phyloP scores from a whole-genome alignment of 2,888 invertebrate genomes.

The Nomada fabriciana region DNA sequence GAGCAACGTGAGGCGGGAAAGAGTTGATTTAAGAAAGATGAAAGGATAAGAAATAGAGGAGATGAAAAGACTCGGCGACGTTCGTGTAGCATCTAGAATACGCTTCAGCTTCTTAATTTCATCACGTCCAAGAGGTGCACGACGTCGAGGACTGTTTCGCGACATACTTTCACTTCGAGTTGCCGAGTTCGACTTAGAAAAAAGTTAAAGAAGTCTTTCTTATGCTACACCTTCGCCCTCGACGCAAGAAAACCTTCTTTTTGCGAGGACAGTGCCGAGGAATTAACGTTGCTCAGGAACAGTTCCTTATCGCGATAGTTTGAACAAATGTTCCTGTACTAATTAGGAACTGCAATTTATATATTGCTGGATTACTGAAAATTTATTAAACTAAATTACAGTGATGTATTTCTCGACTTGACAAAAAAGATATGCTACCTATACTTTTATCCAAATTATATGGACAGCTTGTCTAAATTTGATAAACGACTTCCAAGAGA shows the following conservation, averaged over 20 bases:
- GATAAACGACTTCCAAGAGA: background rate
- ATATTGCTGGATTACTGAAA: background rate
- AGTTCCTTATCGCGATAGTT: background rate
- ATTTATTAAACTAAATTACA: background rate
- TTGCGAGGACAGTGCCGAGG: background rate
- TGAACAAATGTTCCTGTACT: background rate
- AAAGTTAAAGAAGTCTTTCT: slow-evolving; percentile 30
- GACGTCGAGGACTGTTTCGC: slow-evolving; percentile 53
- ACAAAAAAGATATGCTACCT: background rate
- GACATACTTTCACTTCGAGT: slow-evolving; percentile 50
- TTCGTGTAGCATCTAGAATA: slow-evolving; percentile 57
- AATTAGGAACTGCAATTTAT: background rate
- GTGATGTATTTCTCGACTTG: background rate
- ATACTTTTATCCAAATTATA: too few relatives aligned
- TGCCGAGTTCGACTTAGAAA: slow-evolving; percentile 20
- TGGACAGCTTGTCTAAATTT: background rate
- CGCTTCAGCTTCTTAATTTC: slow-evolving; percentile 68
- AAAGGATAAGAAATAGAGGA: slow-evolving; percentile 50
- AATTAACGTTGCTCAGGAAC: background rate
- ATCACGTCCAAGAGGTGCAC: slow-evolving; percentile 56
- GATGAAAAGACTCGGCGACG: slow-evolving; percentile 57
- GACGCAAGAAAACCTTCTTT: background rate
- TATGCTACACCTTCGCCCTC: background rate
- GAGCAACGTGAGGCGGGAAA: slow-evolving; percentile 36
- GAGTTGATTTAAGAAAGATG: slow-evolving; percentile 45